Evolutionary conservation across 2,113 vertebrate species (phyloP).

Genomic region (Eclectus roratus): DNA sequence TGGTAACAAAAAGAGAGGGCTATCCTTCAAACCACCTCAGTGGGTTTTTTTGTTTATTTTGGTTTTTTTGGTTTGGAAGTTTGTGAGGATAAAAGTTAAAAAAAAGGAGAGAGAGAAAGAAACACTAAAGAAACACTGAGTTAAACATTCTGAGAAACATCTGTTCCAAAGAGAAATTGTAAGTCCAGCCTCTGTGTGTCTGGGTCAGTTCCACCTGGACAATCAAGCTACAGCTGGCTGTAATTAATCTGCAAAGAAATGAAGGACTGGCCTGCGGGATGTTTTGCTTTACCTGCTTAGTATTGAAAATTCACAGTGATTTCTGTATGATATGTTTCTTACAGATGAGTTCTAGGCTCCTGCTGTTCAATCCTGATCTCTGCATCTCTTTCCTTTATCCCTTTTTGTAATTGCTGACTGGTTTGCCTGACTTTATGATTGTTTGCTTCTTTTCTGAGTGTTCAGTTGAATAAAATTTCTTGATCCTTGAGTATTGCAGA

Average conservation of each 20-base stretch:
- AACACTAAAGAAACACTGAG: not conserved
- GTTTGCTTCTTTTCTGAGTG: not conserved
- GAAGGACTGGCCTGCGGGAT: not conserved
- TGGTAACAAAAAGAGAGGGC: not conserved
- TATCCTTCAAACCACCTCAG: constrained; percentile 36
- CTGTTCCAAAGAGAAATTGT: not conserved
- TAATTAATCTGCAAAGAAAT: not conserved
- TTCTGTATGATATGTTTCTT: not conserved
- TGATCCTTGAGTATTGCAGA: not conserved
- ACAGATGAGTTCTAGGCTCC: not conserved
- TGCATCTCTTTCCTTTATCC: not conserved
- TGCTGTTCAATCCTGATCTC: not conserved
- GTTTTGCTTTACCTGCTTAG: not conserved
- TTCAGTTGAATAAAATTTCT: not conserved
- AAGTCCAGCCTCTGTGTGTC: not conserved
- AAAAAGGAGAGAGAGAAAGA: not conserved
- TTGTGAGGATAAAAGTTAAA: not conserved
- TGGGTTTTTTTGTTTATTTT: not conserved
- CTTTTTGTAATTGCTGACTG: not conserved
- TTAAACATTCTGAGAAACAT: not conserved
- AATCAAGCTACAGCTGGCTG: not conserved
- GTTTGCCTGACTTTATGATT: not conserved
- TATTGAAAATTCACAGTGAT: not conserved
- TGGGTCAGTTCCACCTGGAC: not conserved
- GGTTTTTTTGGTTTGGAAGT: not conserved